Percentiles rank a stretch among this genome's conserved stretches.
Evolutionary conservation across 2,113 vertebrate genomes (phyloP).

Genomic region (Corythaixoides concolor): DNA sequence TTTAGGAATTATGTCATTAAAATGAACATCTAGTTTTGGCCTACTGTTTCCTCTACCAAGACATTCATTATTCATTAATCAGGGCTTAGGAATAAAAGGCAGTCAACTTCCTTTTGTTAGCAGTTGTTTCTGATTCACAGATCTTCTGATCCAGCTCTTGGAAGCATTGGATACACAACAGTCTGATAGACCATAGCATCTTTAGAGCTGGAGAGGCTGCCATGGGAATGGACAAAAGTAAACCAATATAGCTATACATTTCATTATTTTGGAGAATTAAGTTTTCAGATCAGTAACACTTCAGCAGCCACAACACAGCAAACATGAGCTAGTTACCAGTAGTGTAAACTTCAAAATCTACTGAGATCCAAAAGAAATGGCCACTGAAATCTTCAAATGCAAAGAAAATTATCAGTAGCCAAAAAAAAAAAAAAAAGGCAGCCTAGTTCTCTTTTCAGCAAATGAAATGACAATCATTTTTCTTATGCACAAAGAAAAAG

Average conservation of each 20-base stretch:
- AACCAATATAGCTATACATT: not conserved
- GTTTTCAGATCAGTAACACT: not conserved
- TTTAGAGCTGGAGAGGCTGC: constrained; percentile 37
- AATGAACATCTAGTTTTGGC: not conserved
- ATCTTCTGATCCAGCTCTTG: constrained; percentile 35
- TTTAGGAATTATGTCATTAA: not conserved
- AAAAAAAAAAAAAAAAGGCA: not conserved
- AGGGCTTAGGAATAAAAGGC: not conserved
- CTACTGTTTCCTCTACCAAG: not conserved
- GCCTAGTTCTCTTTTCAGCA: constrained; percentile 1
- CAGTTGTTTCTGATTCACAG: constrained; percentile 27
- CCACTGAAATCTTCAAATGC: not conserved
- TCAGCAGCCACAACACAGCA: not conserved
- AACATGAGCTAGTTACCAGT: not conserved
- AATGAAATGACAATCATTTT: not conserved
- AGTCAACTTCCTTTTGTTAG: constrained; percentile 1
- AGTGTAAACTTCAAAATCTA: not conserved
- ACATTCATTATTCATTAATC: not conserved
- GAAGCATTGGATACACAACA: constrained; percentile 30
- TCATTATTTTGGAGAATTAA: not conserved
- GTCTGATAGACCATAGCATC: constrained; percentile 10
- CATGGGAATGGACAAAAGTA: constrained; percentile 57
- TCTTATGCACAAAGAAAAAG: constrained; percentile 26
- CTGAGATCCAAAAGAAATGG: not conserved
- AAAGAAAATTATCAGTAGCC: not conserved